Base-by-base conservation (phyloP, 2,113 vertebrate species). In the Cephalophus harveyi region DNA sequence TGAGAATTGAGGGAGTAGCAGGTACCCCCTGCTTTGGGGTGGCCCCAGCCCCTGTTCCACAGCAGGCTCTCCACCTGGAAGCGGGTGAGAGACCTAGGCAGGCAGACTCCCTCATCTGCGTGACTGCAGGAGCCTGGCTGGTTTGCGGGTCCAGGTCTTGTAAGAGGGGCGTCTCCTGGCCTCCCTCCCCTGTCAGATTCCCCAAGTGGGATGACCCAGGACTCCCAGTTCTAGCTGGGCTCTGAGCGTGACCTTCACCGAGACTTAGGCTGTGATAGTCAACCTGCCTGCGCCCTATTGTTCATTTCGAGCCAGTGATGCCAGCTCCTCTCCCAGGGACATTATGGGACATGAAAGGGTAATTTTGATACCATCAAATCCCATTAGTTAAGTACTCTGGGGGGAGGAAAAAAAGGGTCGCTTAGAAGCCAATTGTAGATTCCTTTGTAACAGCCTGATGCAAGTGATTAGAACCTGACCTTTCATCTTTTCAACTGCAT, bases 101-200 rank as follows among this genome's bases (percentile, higher is more conserved):
- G 33, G 46, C n/a, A 60, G 36, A 0, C 2, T 15, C 2, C 1
- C 0, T 30, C 2, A 2, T 7, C 21, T 2, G 7, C 10, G 7
- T 21, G 15, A 17, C 28, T 30, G 43, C 5, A 1, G 46, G 30
- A 50, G 9, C 6, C 3, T 23, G 74, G 33, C 62, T 4, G 6
- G 19, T 50, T 30, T 33, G 74, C 27, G 4, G 11, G 43, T 19
- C 27, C 21, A 3, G 27, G 14, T 23, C 59, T 25, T 10, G 14
- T 33, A 43, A 30, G 1, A 4, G 7, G 36, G 40, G 17, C 15
- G 2, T 60, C 8, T 7, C 19, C 25, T 27, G 5, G 19, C 52
- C 19, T 3, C 23, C 30, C 14, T 76, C 27, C 12, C 13, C 43
- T 12, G 11, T 64, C 19, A 25, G 0, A 2, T 21, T 40, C 17